These are phyloP conservation scores for western clawed frog (Xenopus tropicalis) DNA, from an alignment of 2,113 vertebrate species.

Conservation along the genomic window DNA sequence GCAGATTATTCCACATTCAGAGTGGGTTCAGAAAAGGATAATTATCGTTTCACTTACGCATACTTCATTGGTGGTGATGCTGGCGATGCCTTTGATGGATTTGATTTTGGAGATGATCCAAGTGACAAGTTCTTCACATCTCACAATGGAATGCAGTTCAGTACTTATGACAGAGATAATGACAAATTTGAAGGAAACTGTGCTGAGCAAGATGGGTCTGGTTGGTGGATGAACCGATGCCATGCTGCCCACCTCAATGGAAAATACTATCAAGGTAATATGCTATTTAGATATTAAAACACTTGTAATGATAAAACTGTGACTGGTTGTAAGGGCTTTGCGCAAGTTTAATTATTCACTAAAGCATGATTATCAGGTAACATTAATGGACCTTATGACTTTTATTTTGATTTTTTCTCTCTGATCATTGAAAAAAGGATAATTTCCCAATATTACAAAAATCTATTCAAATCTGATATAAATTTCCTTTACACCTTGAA, in stretches of 20 bases:
- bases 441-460: no score
- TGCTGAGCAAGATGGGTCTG: constrained; percentile 85
- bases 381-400: not conserved
- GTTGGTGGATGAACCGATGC: constrained; percentile 98
- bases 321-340: no score
- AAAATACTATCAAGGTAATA: constrained; percentile 77
- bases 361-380: not conserved
- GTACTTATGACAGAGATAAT: constrained; percentile 85
- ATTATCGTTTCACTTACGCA: constrained; percentile 81
- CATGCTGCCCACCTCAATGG: constrained; percentile 94
- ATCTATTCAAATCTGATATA: no score
- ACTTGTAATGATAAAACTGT: no score
- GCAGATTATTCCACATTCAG: constrained; percentile 87
- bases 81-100: constrained; percentile 86
- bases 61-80: constrained; percentile 83
- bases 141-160: constrained; percentile 92
- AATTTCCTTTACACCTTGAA: no score
- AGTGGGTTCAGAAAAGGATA: constrained; percentile 74
- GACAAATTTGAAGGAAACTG: constrained; percentile 83
- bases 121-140: constrained; percentile 85
- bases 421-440: no score
- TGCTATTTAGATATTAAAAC: not conserved
- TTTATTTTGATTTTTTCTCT: no score
- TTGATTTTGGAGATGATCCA: constrained; percentile 76
- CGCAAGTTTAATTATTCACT: not conserved